Base-by-base conservation (phyloP, 1,140 invertebrate genomes). In the Nephila pilipes region DNA sequence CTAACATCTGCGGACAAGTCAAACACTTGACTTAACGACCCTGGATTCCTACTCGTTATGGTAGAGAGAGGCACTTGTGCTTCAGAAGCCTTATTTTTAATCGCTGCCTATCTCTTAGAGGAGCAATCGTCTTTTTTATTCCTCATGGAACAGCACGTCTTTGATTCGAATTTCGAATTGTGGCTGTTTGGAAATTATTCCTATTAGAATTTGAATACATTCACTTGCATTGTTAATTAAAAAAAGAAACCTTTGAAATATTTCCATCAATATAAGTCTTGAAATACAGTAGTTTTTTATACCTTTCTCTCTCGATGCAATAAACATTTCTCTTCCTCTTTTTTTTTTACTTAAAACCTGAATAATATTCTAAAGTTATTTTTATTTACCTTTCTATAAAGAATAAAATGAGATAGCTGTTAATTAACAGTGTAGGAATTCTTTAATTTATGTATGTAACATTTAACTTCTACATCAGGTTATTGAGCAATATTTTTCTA, bases 1-100 rank as follows among this genome's bases (percentile, higher is more conserved):
- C 6, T 83, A 90, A 83, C 89, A 63, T 81, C 89, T 81, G 89
- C 79, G 89, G 89, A 90, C 69, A 90, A 81, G 89, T 81, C 89
- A 81, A 88, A 75, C 89, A 90, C 89, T 90, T 90, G 89, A 90
- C 89, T 90, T 90, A 90, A 90, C 79, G 89, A 90, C 79, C 89
- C 85, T 32, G 25, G 85, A 60, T 60, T 38, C 18, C 46, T 46
- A 46, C 80, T 60, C 85, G 54, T 87, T 87, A 57, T 16, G 80
- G 14, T 46, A 2, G 57, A 36, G 57, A 54, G 54, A 58, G 18
- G 25, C 57, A 20, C 83, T 85, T 57, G 46, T 46, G 85, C 18
- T 83, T 22, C 22, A 20, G 38, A 55, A 83, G 10, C 65, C 65
- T 75, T 75, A 75, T 75, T 75, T 75, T 75, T 75, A 75, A 75